Percentiles rank a stretch among this genome's conserved stretches.
Conservation (phyloP, 2,888 invertebrate species). For the Atherix ibis region DNA sequence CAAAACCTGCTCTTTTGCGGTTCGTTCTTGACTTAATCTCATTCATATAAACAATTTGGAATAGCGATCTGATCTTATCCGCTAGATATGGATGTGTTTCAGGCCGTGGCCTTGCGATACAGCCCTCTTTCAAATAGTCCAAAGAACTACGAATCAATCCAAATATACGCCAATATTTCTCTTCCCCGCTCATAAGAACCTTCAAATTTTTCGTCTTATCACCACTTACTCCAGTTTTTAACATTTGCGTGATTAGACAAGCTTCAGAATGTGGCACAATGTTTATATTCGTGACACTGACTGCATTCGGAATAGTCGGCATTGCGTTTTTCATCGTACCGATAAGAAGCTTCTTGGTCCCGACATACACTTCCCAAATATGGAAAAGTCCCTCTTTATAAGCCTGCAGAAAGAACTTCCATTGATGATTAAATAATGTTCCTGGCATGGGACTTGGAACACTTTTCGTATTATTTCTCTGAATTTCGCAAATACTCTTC, state of each 20-base stretch:
- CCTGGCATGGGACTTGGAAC: slow-evolving; percentile 19
- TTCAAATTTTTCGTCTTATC: slow-evolving; percentile 19
- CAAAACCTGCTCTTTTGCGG: background rate
- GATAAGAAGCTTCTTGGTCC: slow-evolving; percentile 18
- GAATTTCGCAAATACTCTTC: slow-evolving; percentile 16
- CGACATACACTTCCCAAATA: slow-evolving; percentile 25
- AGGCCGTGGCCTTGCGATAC: slow-evolving; percentile 26
- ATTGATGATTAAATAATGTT: slow-evolving; percentile 11
- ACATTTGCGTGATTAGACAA: slow-evolving; percentile 23
- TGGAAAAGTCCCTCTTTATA: slow-evolving; percentile 21
- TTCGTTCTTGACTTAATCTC: background rate
- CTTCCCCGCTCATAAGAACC: slow-evolving; percentile 16
- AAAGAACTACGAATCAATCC: slow-evolving; percentile 23
- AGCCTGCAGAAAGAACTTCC: slow-evolving; percentile 22
- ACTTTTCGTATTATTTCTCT: slow-evolving; percentile 24
- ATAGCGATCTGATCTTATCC: slow-evolving; percentile 27
- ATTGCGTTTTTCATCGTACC: slow-evolving; percentile 25
- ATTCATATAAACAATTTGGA: slow-evolving; percentile 13
- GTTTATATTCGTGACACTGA: slow-evolving; percentile 24
- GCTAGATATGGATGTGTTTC: slow-evolving; percentile 27
- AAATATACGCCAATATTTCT: slow-evolving; percentile 13
- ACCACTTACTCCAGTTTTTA: slow-evolving; percentile 15
- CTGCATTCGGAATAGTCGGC: slow-evolving; percentile 24
- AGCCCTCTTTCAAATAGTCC: slow-evolving; percentile 19
- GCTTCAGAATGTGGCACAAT: slow-evolving; percentile 16